Conservation (phyloP, 2,113 vertebrate genomes). For the Microcebus griseorufus region DNA sequence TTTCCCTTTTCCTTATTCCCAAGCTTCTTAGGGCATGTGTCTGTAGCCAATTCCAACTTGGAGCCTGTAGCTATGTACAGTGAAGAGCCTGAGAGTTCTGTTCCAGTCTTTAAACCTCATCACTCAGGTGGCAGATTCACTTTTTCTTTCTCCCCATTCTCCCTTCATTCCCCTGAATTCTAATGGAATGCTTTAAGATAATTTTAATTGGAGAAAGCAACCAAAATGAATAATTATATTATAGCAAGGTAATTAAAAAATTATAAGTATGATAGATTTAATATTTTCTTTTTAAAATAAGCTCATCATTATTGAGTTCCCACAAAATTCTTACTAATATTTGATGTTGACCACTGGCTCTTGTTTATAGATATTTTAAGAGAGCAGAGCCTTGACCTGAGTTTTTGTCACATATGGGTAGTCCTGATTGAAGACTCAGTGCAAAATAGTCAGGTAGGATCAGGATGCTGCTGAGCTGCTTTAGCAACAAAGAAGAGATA, state of each 20-base stretch:
- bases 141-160: neutral
- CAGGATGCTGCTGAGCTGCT: neutral
- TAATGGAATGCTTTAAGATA: neutral
- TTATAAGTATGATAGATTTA: neutral
- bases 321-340: neutral
- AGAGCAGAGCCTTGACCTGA: neutral
- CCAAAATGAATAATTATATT: neutral
- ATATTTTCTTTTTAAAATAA: slow-evolving; percentile 17
- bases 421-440: neutral
- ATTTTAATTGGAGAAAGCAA: neutral
- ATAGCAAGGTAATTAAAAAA: neutral
- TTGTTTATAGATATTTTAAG: neutral
- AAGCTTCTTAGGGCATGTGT: neutral
- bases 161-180: neutral
- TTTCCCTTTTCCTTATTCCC: neutral
- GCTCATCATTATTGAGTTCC: neutral
- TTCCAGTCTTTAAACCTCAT: neutral
- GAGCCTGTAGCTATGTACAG: neutral
- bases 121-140: neutral
- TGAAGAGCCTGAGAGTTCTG: neutral
- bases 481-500: neutral
- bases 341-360: neutral
- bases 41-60: neutral
- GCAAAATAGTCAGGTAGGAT: neutral
- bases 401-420: neutral